phyloP scores from a whole-genome alignment of 2,113 vertebrate genomes.

The Brevimyrus niger region DNA sequence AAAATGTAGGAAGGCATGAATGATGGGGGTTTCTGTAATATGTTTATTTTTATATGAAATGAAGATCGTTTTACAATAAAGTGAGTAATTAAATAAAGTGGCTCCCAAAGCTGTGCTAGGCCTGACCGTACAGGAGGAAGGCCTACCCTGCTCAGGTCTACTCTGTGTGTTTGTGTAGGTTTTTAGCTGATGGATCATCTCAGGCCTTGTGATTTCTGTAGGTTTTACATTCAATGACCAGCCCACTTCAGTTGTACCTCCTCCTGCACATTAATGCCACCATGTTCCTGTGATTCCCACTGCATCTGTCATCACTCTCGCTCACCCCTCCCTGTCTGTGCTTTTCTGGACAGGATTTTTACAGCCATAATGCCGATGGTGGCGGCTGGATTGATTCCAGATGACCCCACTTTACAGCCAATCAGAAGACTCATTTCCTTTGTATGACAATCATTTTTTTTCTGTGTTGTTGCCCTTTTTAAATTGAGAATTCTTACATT shows the following conservation, averaged over 20 bases:
- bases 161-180: neutral
- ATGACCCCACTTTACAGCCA: slow-evolving; percentile 97
- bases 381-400: slow-evolving; percentile 91
- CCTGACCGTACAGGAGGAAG: neutral
- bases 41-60: neutral
- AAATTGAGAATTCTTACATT: slow-evolving; percentile 36
- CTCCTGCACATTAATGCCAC: neutral
- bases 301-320: neutral
- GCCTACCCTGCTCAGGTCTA: neutral
- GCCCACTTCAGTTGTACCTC: neutral
- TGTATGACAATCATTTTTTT: slow-evolving; percentile 67
- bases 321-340: slow-evolving; percentile 49
- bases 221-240: neutral
- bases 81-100: neutral
- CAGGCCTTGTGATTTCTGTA: slow-evolving; percentile 5
- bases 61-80: neutral
- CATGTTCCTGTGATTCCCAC: slow-evolving; percentile 25
- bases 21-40: neutral
- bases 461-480: slow-evolving; percentile 36
- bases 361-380: slow-evolving; percentile 99
- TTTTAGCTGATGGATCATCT: neutral
- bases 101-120: neutral
- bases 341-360: slow-evolving; percentile 89
- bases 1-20: neutral
- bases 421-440: slow-evolving; percentile 86